A percentile compares a stretch with the other conserved stretches of the same genome.
These are phyloP conservation scores for Taenaris catops DNA, from an alignment of 2,888 invertebrate genomes.

Conservation along the genomic window DNA sequence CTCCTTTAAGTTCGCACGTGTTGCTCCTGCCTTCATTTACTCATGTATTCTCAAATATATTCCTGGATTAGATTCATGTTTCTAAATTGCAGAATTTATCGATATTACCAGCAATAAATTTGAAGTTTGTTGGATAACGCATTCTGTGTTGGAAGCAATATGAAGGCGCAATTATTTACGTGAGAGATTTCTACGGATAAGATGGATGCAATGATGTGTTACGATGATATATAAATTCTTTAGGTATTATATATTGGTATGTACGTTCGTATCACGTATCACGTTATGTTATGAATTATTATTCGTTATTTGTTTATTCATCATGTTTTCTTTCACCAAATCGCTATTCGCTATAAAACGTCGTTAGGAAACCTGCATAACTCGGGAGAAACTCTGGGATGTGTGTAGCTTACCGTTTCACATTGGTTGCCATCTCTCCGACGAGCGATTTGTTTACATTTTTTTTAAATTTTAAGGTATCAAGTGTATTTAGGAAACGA, in stretches of 20 bases:
- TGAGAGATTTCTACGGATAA: conserved; percentile 20
- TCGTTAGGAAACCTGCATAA: too few species aligned
- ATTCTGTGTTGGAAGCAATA: conserved; percentile 15
- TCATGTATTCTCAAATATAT: too few species aligned
- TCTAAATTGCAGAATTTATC: conserved; percentile 29
- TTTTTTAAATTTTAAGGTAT: too few species aligned
- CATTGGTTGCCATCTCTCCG: too few species aligned
- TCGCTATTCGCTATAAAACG: too few species aligned
- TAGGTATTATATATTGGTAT: conserved; percentile 7
- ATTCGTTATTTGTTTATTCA: too few species aligned
- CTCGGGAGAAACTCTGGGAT: too few species aligned
- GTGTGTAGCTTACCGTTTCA: too few species aligned
- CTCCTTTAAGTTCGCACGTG: conserved; percentile 13
- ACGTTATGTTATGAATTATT: not conserved
- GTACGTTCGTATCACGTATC: conserved; percentile 1
- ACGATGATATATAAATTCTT: conserved; percentile 8
- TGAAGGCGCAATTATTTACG: conserved; percentile 22
- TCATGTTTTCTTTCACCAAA: too few species aligned
- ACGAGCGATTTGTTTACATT: too few species aligned
- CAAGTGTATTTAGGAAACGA: too few species aligned
- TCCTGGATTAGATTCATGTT: conserved; percentile 2
- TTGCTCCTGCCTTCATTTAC: conserved; percentile 15
- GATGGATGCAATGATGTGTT: conserved; percentile 14
- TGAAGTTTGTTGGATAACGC: conserved; percentile 15
- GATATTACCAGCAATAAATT: conserved; percentile 32